Base-by-base conservation (phyloP, 2,888 invertebrate genomes). In the Melanotus villosus region DNA sequence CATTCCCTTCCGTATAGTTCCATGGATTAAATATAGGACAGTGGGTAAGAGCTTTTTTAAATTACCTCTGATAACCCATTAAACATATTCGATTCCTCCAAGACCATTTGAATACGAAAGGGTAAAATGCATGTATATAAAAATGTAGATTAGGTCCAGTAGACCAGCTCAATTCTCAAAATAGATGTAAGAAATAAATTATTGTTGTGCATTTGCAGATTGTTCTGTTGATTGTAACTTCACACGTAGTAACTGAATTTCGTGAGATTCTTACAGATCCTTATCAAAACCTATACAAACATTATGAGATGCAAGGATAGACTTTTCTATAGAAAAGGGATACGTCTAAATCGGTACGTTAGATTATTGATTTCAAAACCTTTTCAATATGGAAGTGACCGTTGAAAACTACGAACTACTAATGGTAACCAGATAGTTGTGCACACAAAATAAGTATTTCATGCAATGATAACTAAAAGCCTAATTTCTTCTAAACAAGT, bases 71-170 rank as follows among this genome's bases (percentile, higher is more conserved):
- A 84, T 84, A 80, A 83, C 80, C 84, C 83, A 84, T 84, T 85
- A 84, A 83, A 80, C 81, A 83, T 82, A 84, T 84, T 84, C 84
- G 83, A 84, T 84, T 84, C 80, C 82, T 81, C 76, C 65, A 73
- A 77, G 75, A 77, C 73, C 79, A 84, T 84, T 84, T 84, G 83
- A 84, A 84, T 84, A 84, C 81, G 77, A 78, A 82, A 82, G 83
- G 83, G 82, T 81, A 79, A 79, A 81, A 79, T 76, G 77, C 81
- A 79, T 78, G 76, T 82, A 80, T 80, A 80, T 78, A 82, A 82
- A 83, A 84, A 84, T 84, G 84, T 83, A 84, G 83, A 84, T 84
- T 78, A 84, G 81, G 62, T 74, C 59, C 73, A 79, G 78, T 76
- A 59, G 79, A 21, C 72, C 83, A 80, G 47, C 41, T 52, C 34